Evolutionary conservation across 2,797 vertebrate species (phyloP), one percentile per base, ranked within the genome.

Genomic region (Phataginus tricuspis): DNA sequence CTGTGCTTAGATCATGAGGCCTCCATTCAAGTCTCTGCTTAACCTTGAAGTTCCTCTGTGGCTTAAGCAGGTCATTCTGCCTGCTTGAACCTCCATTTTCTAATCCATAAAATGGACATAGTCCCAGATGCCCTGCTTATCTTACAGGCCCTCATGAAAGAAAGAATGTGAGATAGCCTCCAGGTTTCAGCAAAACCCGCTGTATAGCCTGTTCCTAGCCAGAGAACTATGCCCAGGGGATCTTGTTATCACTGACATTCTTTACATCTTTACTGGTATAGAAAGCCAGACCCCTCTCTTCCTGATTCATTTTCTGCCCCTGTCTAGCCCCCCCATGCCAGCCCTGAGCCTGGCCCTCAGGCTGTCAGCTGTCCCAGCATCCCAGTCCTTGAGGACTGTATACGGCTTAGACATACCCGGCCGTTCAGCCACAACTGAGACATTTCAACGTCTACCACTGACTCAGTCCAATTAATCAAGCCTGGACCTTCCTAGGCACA

Each of bases 1-100:
- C 16, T 42, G 13, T 16, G 31, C 49, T 74, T 0, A 0, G 71
- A 5, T 63, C 37, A 2, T 0, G 16, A 37, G 71, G 45, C n/a
- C 71, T 90, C 10, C 5, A 5, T 37, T 61, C 55, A 64, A 72
- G 53, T 74, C 66, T 85, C 74, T n/a, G 16, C 68, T 72, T 66
- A 27, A 84, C 69, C 3, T 2, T 57, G 53, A 66, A 19, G n/a
- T 34, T 39, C 23, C 74, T n/a, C 2, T 19, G 66, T 59, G 45
- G 37, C 57, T 66, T 4, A 6, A 2, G 42, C 2, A 71, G 77
- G 69, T 37, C n/a, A 45, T 25, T 83, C 63, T 37, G 42, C 51
- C 39, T 64, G 34, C 19, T 34, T 25, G 69, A 29, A 55, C n/a
- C 49, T 86, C 87, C 39, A 0, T 37, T 64, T 82, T 64, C 61